These are phyloP conservation scores for Mus pahari DNA, from an alignment of 2,113 vertebrate species.

Conservation along the genomic window DNA sequence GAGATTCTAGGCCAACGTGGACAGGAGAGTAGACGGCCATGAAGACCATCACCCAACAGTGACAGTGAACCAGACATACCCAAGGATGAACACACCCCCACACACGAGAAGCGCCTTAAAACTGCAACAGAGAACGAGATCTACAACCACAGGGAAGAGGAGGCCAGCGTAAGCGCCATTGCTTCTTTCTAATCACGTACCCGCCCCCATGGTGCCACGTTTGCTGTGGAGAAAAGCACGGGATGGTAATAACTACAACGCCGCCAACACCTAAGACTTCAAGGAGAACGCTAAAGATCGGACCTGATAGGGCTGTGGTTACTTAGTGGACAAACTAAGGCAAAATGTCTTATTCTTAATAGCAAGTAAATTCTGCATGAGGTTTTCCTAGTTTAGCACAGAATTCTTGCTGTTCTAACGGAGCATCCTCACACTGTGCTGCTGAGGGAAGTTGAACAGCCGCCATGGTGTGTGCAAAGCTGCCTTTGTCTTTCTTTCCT, in stretches of 20 bases:
- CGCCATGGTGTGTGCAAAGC: neutral
- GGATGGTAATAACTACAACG: neutral
- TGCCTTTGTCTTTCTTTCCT: neutral
- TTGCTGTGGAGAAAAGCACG: neutral
- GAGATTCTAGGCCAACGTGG: neutral
- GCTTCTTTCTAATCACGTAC: neutral
- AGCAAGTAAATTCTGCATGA: neutral
- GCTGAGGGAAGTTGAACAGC: neutral
- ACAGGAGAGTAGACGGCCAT: neutral
- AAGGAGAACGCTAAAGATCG: neutral
- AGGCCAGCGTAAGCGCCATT: neutral
- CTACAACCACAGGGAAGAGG: too few relatives aligned
- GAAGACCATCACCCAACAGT: neutral
- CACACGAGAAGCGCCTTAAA: neutral
- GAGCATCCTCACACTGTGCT: neutral
- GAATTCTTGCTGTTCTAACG: neutral
- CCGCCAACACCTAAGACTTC: neutral
- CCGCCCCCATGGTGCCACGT: neutral
- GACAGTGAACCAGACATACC: neutral
- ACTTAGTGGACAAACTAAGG: neutral
- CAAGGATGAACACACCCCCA: neutral
- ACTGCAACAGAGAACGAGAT: neutral
- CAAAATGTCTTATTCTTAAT: neutral
- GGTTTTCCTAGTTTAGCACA: neutral
- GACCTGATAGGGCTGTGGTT: neutral